These are phyloP conservation scores for Drosophila villosipedis DNA, from an alignment of 2,888 invertebrate genomes.

Conservation along the genomic window DNA sequence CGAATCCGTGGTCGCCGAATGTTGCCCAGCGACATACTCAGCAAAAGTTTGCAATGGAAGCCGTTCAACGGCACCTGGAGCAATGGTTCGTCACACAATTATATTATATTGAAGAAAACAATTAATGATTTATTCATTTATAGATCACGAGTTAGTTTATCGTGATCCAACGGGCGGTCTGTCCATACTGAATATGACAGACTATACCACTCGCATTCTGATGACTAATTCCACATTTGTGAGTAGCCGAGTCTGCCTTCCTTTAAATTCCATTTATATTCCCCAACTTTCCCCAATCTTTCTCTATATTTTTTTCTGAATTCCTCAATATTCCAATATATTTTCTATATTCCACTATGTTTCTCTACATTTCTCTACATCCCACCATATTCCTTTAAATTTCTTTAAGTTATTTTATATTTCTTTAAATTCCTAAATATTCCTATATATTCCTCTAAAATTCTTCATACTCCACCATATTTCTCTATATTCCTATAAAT, in stretches of 20 bases:
- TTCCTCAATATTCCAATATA: not conserved
- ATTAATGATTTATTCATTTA: not conserved
- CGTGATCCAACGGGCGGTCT: conserved; percentile 92
- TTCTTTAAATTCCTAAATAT: not conserved
- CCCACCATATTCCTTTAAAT: not conserved
- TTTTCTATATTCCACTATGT: conserved; percentile 29
- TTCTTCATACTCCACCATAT: not conserved
- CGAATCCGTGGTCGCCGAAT: conserved; percentile 89
- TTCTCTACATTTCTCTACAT: not conserved
- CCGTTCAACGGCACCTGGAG: conserved; percentile 93
- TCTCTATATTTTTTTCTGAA: not conserved
- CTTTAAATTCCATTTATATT: not conserved
- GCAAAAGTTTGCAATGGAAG: conserved; percentile 86
- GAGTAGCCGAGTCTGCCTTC: conserved; percentile 86
- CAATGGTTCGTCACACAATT: conserved; percentile 86
- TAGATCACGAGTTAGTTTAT: conserved; percentile 92
- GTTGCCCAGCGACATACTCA: conserved; percentile 89
- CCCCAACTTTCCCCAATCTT: not conserved
- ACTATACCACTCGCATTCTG: conserved; percentile 90
- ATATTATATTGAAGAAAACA: not conserved
- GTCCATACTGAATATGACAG: conserved; percentile 91
- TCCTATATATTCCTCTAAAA: not conserved
- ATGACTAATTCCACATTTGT: conserved; percentile 94
- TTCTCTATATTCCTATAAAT: not conserved
- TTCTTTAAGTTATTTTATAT: not conserved